Evolutionary conservation across 2,888 invertebrate genomes (phyloP).

Genomic region (Byasa hedistus): DNA sequence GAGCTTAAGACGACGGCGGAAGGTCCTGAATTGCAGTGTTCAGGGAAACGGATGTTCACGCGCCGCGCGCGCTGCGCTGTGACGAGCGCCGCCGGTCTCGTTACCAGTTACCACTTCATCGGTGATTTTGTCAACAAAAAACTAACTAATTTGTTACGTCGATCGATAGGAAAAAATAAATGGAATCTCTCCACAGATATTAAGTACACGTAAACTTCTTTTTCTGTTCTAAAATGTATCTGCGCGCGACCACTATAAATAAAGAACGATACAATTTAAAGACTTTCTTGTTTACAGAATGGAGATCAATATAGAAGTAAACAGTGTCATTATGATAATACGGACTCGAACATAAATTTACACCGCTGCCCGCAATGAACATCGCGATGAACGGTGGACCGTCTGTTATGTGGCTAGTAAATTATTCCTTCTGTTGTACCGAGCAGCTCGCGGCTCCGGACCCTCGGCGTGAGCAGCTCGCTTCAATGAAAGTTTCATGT

Average conservation of each 20-base stretch:
- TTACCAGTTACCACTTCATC: slow-evolving; percentile 26
- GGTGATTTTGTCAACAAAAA: slow-evolving; percentile 9
- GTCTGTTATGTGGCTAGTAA: not conserved
- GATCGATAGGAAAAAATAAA: too few relatives aligned
- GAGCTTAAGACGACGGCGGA: not conserved
- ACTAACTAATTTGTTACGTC: not conserved
- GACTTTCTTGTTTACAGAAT: too few relatives aligned
- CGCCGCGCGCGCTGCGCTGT: too few relatives aligned
- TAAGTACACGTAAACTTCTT: too few relatives aligned
- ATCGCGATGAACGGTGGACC: not conserved
- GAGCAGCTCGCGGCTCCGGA: not conserved
- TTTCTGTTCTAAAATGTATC: too few relatives aligned
- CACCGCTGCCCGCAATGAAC: not conserved
- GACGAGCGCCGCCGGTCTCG: too few relatives aligned
- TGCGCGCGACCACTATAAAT: not conserved
- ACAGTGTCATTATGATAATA: not conserved
- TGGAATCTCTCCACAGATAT: too few relatives aligned
- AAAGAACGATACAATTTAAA: not conserved
- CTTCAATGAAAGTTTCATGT: slow-evolving; percentile 14
- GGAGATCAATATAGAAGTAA: too few relatives aligned
- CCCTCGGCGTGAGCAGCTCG: not conserved
- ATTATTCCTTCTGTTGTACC: not conserved
- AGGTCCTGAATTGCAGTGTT: not conserved
- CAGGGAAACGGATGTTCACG: too few relatives aligned
- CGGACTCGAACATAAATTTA: not conserved